Evolutionary conservation across 2,888 invertebrate species (phyloP).

Genomic region (Elgonia sp.): DNA sequence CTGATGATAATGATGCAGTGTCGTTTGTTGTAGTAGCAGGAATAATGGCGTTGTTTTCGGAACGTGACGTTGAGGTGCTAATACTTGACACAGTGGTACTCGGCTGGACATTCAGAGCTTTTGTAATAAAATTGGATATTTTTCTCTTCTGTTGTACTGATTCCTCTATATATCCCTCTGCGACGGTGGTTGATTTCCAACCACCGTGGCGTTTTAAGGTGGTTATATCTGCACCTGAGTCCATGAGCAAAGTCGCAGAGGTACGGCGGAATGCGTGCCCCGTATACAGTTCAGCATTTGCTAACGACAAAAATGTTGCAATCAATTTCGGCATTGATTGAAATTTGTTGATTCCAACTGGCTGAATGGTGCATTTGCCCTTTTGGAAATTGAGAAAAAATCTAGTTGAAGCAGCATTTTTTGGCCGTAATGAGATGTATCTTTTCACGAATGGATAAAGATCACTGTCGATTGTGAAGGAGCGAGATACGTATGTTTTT

Average conservation of each 20-base stretch:
- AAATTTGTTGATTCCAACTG: background rate
- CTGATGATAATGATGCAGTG: too few species aligned
- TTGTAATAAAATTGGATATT: too few species aligned
- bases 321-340: background rate
- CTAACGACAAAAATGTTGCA: background rate
- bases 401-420: background rate
- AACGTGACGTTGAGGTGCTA: too few species aligned
- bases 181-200: background rate
- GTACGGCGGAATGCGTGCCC: background rate
- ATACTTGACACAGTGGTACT: too few species aligned
- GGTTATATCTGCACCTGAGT: background rate
- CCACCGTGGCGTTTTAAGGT: background rate
- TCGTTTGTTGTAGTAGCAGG: too few species aligned
- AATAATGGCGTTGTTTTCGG: too few species aligned
- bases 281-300: background rate
- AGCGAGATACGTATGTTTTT: background rate
- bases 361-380: background rate
- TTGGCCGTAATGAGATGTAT: background rate
- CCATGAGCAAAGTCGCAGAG: background rate
- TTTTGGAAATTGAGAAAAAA: slow-evolving; percentile 4
- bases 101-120: too few species aligned
- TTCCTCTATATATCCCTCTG: background rate
- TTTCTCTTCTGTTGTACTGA: background rate
- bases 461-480: background rate
- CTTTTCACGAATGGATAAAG: background rate